Evolutionary conservation across 2,797 vertebrate genomes (phyloP).

Genomic region (Gymnopithys bicolor): DNA sequence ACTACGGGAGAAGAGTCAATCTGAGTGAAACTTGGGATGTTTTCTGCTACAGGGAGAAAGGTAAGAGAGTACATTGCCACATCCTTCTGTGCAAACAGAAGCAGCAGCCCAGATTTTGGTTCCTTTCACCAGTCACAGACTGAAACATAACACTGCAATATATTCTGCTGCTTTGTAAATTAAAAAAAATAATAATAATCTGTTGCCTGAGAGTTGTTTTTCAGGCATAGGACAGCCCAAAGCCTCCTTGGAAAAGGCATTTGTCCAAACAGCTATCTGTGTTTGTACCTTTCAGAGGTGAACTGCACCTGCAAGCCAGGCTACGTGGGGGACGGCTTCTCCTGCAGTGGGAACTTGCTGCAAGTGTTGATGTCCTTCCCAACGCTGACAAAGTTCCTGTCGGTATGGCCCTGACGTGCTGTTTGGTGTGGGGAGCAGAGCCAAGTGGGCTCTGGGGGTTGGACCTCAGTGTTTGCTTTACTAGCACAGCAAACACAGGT

Average conservation of each 20-base stretch:
- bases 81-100: background rate
- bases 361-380: constrained; percentile 87
- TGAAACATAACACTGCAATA: background rate
- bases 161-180: background rate
- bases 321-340: constrained; percentile 88
- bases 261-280: background rate
- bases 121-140: background rate
- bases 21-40: constrained; percentile 90
- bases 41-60: constrained; percentile 93
- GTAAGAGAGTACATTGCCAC: constrained; percentile 67
- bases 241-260: background rate
- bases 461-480: background rate
- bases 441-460: background rate
- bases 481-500: background rate
- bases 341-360: constrained; percentile 89
- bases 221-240: background rate
- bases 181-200: background rate
- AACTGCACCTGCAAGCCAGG: constrained; percentile 88
- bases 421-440: background rate
- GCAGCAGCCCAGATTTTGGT: background rate
- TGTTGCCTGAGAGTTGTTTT: background rate
- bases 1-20: constrained; percentile 86
- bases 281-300: constrained; percentile 83
- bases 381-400: constrained; percentile 86
- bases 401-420: constrained; percentile 68